Conservation (phyloP, 2,797 vertebrate genomes). For the Macropus fuliginosus region DNA sequence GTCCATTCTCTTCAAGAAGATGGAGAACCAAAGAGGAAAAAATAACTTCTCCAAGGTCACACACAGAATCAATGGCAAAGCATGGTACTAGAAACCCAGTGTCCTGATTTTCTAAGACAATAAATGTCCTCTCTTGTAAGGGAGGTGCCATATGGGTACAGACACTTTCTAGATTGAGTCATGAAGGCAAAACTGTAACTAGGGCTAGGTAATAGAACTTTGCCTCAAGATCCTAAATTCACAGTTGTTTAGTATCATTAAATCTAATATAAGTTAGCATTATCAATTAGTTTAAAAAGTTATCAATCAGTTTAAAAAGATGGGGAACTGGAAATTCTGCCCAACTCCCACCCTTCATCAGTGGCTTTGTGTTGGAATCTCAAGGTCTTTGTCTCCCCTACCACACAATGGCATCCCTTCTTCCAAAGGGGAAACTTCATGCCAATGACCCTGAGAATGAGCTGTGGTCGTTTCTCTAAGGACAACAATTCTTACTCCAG, state of each 20-base stretch:
- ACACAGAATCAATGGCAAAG: not conserved
- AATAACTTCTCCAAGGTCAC: not conserved
- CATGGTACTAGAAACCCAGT: not conserved
- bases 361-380: not conserved
- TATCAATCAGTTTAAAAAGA: not conserved
- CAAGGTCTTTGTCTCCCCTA: not conserved
- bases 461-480: not conserved
- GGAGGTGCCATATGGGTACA: not conserved
- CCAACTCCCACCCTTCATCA: not conserved
- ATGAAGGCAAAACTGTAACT: not conserved
- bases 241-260: not conserved
- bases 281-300: too few relatives aligned
- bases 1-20: not conserved
- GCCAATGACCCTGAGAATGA: not conserved
- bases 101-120: not conserved
- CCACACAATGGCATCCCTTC: not conserved
- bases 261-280: not conserved
- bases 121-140: not conserved
- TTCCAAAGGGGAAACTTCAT: not conserved
- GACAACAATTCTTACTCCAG: not conserved
- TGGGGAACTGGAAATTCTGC: not conserved
- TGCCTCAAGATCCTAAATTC: not conserved
- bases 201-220: not conserved
- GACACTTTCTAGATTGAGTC: not conserved
- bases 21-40: not conserved